A percentile compares a stretch with the other conserved stretches of the same genome.
Conservation (phyloP, 1,140 invertebrate genomes). For the Trichogramma pretiosum region DNA sequence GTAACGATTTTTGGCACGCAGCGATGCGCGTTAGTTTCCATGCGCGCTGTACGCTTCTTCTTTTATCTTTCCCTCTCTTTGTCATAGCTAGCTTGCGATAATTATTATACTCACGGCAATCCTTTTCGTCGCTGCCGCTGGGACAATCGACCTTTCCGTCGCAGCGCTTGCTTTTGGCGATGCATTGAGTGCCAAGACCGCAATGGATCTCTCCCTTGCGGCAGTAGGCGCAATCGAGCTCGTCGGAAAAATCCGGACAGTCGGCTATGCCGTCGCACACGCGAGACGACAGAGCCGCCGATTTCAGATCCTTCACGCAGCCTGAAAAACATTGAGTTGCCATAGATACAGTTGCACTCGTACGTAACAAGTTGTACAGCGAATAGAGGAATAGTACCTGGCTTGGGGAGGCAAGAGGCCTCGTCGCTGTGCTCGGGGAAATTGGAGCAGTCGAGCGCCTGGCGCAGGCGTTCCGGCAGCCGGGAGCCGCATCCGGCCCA, state of each 20-base stretch:
- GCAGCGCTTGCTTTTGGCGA: constrained; percentile 62
- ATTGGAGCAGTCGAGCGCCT: constrained; percentile 65
- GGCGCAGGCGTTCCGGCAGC: constrained; percentile 59
- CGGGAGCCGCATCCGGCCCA: constrained; percentile 70
- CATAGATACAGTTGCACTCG: neutral
- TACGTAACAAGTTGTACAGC: constrained; percentile 2
- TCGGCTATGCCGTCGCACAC: constrained; percentile 81
- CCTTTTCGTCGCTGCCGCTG: constrained; percentile 76
- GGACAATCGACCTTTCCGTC: constrained; percentile 75
- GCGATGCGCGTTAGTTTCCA: too few species aligned
- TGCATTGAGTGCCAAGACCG: constrained; percentile 64
- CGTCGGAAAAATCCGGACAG: constrained; percentile 74
- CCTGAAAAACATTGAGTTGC: too few species aligned
- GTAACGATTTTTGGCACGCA: too few species aligned
- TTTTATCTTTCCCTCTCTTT: neutral
- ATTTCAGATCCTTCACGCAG: constrained; percentile 62
- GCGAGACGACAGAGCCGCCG: constrained; percentile 60
- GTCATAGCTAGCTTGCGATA: too few species aligned
- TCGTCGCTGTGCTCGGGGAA: constrained; percentile 71
- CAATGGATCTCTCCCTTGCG: constrained; percentile 62
- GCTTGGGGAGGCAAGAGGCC: constrained; percentile 65
- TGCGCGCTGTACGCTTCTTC: too few species aligned
- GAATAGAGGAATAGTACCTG: constrained; percentile 47
- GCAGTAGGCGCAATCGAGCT: constrained; percentile 70
- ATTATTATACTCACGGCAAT: constrained; percentile 61